phyloP scores from a whole-genome alignment of 2,888 invertebrate genomes.

The Hetaerina titia region DNA sequence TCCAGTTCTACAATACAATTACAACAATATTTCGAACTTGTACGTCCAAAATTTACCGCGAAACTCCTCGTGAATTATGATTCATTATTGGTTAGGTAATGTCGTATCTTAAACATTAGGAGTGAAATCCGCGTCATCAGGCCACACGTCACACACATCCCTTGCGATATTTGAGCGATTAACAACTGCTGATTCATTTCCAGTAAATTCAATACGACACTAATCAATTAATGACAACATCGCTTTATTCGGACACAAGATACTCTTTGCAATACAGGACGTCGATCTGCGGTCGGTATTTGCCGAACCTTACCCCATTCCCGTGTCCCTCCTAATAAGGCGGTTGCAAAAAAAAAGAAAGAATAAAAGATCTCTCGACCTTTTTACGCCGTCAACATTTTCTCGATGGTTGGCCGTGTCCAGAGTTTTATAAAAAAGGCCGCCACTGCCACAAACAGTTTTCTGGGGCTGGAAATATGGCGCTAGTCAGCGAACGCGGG shows the following conservation, averaged over 20 bases:
- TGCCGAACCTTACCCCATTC: background rate
- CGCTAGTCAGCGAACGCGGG: background rate
- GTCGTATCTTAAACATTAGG: too few species aligned
- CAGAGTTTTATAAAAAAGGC: too few species aligned
- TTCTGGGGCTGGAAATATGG: background rate
- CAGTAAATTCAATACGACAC: background rate
- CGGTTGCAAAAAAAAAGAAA: background rate
- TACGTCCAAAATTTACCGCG: too few species aligned
- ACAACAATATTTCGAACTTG: too few species aligned
- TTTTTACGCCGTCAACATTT: too few species aligned
- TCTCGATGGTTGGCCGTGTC: too few species aligned
- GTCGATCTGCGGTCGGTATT: background rate
- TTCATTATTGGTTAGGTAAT: too few species aligned
- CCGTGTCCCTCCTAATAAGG: background rate
- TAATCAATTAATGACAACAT: background rate
- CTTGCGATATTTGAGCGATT: too few species aligned
- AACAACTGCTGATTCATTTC: background rate
- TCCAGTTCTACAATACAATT: too few species aligned
- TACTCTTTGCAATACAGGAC: background rate
- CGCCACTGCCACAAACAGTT: background rate
- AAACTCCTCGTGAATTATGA: too few species aligned
- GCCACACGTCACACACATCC: too few species aligned
- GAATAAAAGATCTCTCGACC: background rate
- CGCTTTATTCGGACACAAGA: background rate
- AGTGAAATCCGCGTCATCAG: too few species aligned